phyloP scores from a whole-genome alignment of 2,888 invertebrate genomes.

The Orthosia gracilis region DNA sequence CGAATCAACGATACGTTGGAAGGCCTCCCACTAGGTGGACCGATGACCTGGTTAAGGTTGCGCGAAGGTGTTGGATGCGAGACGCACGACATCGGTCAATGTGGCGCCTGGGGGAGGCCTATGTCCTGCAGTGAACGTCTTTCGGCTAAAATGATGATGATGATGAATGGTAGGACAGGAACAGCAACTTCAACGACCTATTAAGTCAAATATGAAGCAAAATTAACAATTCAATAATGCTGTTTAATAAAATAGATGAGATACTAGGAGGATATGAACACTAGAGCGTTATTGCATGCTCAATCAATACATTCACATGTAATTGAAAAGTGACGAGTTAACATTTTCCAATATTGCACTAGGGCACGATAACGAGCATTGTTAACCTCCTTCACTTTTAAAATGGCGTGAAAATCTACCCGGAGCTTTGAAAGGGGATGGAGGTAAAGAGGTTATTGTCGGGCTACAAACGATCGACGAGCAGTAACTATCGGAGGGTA shows the following conservation, averaged over 20 bases:
- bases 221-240: background rate
- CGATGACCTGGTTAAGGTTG: no score
- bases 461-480: slow-evolving; percentile 26
- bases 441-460: slow-evolving; percentile 42
- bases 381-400: slow-evolving; percentile 31
- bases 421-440: slow-evolving; percentile 9
- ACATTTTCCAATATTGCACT: slow-evolving; percentile 40
- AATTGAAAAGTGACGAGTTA: slow-evolving; percentile 37
- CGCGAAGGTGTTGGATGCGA: no score
- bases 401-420: slow-evolving; percentile 35
- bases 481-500: slow-evolving; percentile 9
- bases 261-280: slow-evolving; percentile 13
- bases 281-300: slow-evolving; percentile 18
- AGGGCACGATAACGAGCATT: slow-evolving; percentile 27
- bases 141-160: no score
- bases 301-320: slow-evolving; percentile 3
- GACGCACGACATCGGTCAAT: no score
- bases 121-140: no score
- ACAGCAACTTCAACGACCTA: no score
- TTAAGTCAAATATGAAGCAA: no score
- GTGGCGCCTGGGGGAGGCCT: no score
- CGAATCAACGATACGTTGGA: no score
- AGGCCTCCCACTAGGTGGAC: no score
- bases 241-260: background rate
- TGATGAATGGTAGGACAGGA: no score